Conservation (phyloP, 2,113 vertebrate species). For the Petaurus breviceps region DNA sequence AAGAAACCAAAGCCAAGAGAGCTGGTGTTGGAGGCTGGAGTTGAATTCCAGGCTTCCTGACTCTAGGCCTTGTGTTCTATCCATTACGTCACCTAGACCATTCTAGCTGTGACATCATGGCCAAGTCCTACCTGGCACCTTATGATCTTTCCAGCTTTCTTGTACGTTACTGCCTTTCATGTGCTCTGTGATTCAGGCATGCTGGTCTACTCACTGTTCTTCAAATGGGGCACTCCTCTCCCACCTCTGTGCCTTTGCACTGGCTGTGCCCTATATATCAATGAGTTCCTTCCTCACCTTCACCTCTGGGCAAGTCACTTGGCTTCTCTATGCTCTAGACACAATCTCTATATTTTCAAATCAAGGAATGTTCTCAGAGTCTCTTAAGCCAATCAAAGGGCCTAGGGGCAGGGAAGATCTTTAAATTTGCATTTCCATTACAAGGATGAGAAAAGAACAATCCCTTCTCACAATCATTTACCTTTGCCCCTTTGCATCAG, state of each 20-base stretch:
- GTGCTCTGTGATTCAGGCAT: background rate
- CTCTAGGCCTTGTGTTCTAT: background rate
- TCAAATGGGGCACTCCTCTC: background rate
- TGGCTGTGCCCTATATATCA: too few species aligned
- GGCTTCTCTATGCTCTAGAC: too few species aligned
- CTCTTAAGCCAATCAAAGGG: too few species aligned
- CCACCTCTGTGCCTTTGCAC: too few species aligned
- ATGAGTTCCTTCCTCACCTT: background rate
- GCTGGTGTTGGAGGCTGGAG: background rate
- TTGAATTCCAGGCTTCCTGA: background rate
- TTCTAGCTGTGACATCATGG: background rate
- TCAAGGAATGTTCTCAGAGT: too few species aligned
- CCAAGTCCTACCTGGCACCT: background rate
- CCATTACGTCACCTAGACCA: background rate
- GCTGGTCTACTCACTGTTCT: too few species aligned
- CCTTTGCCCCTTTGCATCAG: constrained; percentile 40
- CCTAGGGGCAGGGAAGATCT: too few species aligned
- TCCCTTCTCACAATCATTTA: constrained; percentile 29
- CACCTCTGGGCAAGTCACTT: too few species aligned
- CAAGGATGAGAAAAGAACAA: constrained; percentile 34
- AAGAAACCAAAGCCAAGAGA: too few species aligned
- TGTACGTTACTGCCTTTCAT: background rate
- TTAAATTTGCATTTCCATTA: too few species aligned
- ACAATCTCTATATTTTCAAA: too few species aligned
- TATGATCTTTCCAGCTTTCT: background rate